phyloP scores from a whole-genome alignment of 92 coral and sea anemone genomes.

The Actinostola sp. region DNA sequence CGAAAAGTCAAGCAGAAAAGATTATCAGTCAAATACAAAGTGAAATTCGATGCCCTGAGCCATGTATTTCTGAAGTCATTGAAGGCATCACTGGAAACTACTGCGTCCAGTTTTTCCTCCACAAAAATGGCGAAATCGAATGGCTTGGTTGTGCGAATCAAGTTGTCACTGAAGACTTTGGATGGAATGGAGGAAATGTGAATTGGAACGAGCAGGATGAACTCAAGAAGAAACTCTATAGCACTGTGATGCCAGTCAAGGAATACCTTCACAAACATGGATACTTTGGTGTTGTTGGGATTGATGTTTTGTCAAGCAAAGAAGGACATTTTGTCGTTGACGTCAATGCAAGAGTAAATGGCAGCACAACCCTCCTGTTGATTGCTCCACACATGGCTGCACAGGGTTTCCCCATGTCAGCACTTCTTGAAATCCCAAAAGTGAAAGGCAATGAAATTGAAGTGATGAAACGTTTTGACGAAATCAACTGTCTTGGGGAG shows the following conservation, averaged over 20 bases:
- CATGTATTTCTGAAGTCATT: constrained; percentile 68
- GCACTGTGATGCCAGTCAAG: constrained; percentile 61
- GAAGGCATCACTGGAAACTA: constrained; percentile 60
- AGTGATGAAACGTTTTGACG: constrained; percentile 5
- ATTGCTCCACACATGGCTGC: constrained; percentile 84
- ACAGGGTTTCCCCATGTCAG: constrained; percentile 49
- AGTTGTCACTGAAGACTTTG: constrained; percentile 15
- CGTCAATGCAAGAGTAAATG: constrained; percentile 68
- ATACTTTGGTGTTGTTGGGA: constrained; percentile 75
- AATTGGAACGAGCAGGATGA: constrained; percentile 73
- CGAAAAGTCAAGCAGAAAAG: constrained; percentile 53
- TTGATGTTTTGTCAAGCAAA: constrained; percentile 65
- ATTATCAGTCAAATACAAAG: constrained; percentile 47
- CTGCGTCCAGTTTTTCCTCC: constrained; percentile 65
- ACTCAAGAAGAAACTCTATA: constrained; percentile 50
- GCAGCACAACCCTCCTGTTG: constrained; percentile 65
- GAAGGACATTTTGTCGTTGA: constrained; percentile 78
- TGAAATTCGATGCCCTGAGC: constrained; percentile 54
- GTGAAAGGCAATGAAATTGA: constrained; percentile 9
- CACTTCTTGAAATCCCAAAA: constrained; percentile 12
- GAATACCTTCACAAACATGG: constrained; percentile 77
- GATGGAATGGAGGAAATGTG: constrained; percentile 37
- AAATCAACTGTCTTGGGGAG: constrained; percentile 21
- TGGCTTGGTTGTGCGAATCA: constrained; percentile 65
- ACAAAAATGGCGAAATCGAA: constrained; percentile 66